These are phyloP conservation scores for Bombus huntii DNA, from an alignment of 1,140 invertebrate species.

Conservation along the genomic window DNA sequence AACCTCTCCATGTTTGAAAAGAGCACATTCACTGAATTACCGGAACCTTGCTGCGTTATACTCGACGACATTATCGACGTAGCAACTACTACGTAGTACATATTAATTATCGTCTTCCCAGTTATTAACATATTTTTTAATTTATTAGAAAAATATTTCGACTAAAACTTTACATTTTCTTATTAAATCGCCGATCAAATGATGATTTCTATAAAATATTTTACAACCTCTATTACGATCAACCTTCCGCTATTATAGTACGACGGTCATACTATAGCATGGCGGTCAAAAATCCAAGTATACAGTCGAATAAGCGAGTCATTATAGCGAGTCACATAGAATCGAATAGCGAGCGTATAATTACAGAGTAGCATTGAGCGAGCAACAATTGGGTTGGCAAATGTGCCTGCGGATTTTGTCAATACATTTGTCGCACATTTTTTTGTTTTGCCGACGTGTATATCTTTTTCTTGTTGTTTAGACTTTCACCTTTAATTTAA, in stretches of 20 bases:
- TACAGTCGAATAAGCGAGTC: too few species aligned
- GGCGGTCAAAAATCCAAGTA: neutral
- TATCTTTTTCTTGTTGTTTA: too few species aligned
- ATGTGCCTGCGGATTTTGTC: too few species aligned
- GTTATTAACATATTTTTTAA: neutral
- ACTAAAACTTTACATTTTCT: neutral
- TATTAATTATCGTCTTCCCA: neutral
- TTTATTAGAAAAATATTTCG: neutral
- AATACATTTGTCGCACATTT: too few species aligned
- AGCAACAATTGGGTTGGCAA: too few species aligned
- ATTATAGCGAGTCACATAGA: too few species aligned
- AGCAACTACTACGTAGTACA: conserved; percentile 13
- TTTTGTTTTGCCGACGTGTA: too few species aligned
- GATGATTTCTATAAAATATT: neutral
- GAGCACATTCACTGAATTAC: conserved; percentile 64
- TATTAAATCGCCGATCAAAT: neutral
- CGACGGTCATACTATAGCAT: neutral
- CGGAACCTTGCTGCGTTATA: conserved; percentile 53
- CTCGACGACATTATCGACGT: conserved; percentile 59
- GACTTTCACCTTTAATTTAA: too few species aligned
- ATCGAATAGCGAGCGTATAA: too few species aligned
- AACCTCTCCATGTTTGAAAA: conserved; percentile 79
- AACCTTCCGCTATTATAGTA: neutral
- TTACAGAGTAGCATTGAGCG: too few species aligned
- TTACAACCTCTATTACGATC: neutral